phyloP scores from a whole-genome alignment of 2,888 invertebrate species.

The Lasioglossum malachurum region DNA sequence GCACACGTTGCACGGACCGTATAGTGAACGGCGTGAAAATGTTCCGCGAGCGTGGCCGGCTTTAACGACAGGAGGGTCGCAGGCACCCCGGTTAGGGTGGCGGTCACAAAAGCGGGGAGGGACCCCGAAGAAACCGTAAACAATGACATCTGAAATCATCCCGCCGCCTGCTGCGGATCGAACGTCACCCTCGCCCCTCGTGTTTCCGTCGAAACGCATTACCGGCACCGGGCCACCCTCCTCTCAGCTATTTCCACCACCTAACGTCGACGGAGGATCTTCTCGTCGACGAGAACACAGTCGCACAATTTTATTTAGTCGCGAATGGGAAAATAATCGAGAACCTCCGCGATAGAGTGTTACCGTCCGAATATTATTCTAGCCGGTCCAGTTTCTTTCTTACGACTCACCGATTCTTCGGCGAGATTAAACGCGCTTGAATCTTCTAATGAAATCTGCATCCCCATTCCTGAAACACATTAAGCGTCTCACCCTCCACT shows the following conservation, averaged over 20 bases:
- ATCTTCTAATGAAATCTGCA: conserved; percentile 1
- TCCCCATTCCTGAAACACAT: not conserved
- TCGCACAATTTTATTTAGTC: not conserved
- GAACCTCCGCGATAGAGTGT: not conserved
- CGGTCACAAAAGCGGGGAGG: conserved; percentile 62
- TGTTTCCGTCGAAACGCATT: not conserved
- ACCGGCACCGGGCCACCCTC: not conserved
- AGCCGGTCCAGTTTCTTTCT: not conserved
- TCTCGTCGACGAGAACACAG: too few species aligned
- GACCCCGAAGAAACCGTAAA: conserved; percentile 73
- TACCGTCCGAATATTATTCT: not conserved
- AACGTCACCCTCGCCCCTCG: conserved; percentile 18
- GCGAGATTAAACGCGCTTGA: not conserved
- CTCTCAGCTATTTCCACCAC: not conserved
- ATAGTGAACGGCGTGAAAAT: conserved; percentile 55
- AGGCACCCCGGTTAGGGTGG: conserved; percentile 52
- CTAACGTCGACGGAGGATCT: not conserved
- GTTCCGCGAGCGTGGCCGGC: not conserved
- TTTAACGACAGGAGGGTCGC: conserved; percentile 53
- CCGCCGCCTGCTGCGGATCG: conserved; percentile 40
- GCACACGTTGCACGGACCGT: conserved; percentile 27
- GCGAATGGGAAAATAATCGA: not conserved
- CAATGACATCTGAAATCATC: conserved; percentile 74
- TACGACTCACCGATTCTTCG: not conserved
- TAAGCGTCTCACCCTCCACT: not conserved